phyloP scores from a whole-genome alignment of 1,140 invertebrate genomes.

The Drosophila littoralis region DNA sequence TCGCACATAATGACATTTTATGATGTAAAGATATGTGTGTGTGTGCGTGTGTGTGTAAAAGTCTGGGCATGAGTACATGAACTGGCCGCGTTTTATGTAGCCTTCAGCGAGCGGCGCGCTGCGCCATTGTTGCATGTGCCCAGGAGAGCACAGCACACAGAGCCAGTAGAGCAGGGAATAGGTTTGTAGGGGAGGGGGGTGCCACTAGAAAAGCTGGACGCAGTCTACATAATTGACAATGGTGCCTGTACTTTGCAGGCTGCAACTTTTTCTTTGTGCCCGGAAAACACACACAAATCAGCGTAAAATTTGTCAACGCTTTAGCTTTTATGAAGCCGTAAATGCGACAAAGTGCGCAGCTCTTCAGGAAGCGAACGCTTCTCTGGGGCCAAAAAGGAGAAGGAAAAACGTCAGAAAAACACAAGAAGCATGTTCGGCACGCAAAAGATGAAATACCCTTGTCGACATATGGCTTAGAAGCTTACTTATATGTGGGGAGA shows the following conservation, averaged over 20 bases:
- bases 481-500: no score
- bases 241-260: conserved; percentile 49
- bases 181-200: neutral
- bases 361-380: conserved; percentile 29
- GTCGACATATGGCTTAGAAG: no score
- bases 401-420: neutral
- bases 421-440: neutral
- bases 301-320: conserved; percentile 75
- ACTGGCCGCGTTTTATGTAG: conserved; percentile 57
- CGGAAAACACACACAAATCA: conserved; percentile 65
- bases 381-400: conserved; percentile 6
- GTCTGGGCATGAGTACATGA: conserved; percentile 22
- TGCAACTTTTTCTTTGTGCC: conserved; percentile 28
- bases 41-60: conserved; percentile 18
- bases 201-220: conserved; percentile 9
- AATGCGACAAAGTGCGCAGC: conserved; percentile 66
- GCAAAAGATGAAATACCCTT: no score
- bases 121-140: conserved; percentile 34
- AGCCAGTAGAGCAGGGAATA: neutral
- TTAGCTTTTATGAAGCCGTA: conserved; percentile 71
- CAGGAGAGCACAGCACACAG: neutral
- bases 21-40: conserved; percentile 41
- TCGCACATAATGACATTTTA: conserved; percentile 79
- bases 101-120: conserved; percentile 42
- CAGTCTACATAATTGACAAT: conserved; percentile 54